Percentiles rank a stretch among this genome's conserved stretches.
phyloP scores from a whole-genome alignment of 2,888 invertebrate species.

The Shargacucullia verbasci region DNA sequence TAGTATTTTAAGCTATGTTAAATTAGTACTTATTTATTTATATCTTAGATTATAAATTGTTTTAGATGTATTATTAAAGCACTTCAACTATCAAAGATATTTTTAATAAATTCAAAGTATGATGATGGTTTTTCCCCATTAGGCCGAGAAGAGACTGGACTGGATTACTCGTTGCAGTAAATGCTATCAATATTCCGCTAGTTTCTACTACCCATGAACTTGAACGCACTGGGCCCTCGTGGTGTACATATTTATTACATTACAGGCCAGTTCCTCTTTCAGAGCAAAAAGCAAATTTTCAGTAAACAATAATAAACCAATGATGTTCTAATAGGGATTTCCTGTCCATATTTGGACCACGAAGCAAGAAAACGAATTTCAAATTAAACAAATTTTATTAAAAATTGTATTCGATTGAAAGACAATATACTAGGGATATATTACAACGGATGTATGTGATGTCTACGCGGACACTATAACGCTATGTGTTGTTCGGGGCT shows the following conservation, averaged over 20 bases:
- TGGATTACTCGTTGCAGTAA: too few species aligned
- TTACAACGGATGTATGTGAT: constrained; percentile 18
- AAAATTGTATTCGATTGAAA: constrained; percentile 27
- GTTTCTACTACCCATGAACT: too few species aligned
- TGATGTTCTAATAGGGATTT: too few species aligned
- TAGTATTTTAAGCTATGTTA: constrained; percentile 15
- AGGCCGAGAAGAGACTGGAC: too few species aligned
- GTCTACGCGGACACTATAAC: constrained; percentile 16
- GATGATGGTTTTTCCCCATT: too few species aligned
- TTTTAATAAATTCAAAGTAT: neutral
- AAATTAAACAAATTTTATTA: constrained; percentile 42
- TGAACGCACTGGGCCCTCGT: too few species aligned
- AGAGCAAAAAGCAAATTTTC: too few species aligned
- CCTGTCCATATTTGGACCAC: neutral
- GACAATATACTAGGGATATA: constrained; percentile 16
- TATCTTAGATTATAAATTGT: constrained; percentile 22
- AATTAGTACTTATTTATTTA: constrained; percentile 45
- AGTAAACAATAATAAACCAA: too few species aligned
- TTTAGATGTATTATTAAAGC: constrained; percentile 52
- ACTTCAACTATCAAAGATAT: constrained; percentile 26
- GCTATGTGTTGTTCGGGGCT: constrained; percentile 7
- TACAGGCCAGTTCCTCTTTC: too few species aligned
- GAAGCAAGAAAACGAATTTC: constrained; percentile 12
- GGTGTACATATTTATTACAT: too few species aligned
- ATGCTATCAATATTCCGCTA: too few species aligned